phyloP scores from a whole-genome alignment of 2,113 vertebrate genomes.

The Mesitornis unicolor region DNA sequence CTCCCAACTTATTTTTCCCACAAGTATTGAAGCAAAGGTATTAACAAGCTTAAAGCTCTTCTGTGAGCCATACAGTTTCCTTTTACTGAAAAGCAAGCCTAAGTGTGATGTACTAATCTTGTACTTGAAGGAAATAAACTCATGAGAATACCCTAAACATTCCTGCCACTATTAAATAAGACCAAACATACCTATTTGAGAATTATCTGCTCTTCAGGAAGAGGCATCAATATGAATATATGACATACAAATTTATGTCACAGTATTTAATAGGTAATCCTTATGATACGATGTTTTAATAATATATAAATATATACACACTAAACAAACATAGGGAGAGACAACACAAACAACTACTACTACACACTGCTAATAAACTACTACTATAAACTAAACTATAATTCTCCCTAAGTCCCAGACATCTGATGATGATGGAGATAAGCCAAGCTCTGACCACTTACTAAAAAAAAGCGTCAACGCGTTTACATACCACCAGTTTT shows the following conservation, averaged over 20 bases:
- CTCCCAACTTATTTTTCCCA: neutral
- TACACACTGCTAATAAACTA: neutral
- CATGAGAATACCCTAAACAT: neutral
- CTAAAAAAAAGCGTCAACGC: fast-evolving
- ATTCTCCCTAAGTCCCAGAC: fast-evolving
- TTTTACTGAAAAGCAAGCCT: neutral
- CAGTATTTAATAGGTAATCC: fast-evolving
- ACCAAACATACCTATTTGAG: neutral
- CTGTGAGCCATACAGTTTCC: fast-evolving
- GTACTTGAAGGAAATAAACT: neutral
- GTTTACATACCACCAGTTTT: constrained; percentile 81
- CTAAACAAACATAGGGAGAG: fast-evolving
- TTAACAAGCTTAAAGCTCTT: neutral
- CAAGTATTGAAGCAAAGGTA: neutral
- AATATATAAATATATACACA: fast-evolving
- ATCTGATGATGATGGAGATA: fast-evolving
- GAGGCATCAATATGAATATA: fast-evolving
- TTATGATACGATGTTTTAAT: fast-evolving
- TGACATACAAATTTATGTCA: fast-evolving
- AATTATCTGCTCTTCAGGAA: neutral
- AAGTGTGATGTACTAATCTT: neutral
- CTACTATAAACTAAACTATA: neutral
- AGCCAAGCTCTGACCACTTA: neutral
- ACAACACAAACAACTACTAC: neutral
- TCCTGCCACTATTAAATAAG: neutral